Conservation (phyloP, 2,888 invertebrate species). For the Zygogramma bicolorata region DNA sequence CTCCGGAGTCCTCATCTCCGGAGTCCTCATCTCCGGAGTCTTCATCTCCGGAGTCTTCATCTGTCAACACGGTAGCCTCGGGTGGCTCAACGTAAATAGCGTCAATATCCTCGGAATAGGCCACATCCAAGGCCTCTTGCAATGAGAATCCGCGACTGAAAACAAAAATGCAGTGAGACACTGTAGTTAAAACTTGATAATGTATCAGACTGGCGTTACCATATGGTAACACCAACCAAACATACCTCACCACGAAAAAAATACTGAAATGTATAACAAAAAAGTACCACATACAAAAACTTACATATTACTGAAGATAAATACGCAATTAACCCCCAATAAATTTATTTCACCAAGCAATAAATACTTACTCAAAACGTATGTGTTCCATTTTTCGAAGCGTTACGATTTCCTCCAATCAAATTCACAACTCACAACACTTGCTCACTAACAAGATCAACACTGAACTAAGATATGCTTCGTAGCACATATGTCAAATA, state of each 20-base stretch:
- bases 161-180: constrained; percentile 2
- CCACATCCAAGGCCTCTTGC: constrained; percentile 6
- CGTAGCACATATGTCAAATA: not conserved
- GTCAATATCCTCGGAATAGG: constrained; percentile 1
- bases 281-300: not conserved
- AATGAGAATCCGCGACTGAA: constrained; percentile 11
- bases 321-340: too few species aligned
- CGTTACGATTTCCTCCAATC: too few species aligned
- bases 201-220: not conserved
- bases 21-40: too few species aligned
- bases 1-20: constrained; percentile 4
- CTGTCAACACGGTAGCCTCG: constrained; percentile 12
- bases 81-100: constrained; percentile 19
- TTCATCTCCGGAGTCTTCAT: too few species aligned
- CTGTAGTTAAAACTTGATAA: not conserved
- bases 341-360: too few species aligned
- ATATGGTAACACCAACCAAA: not conserved
- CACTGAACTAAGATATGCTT: not conserved
- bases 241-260: not conserved
- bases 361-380: too few species aligned
- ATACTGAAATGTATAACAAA: not conserved
- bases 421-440: not conserved
- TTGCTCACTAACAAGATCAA: not conserved
- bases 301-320: too few species aligned
- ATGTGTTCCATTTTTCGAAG: too few species aligned